phyloP scores from a whole-genome alignment of 92 coral and sea anemone genomes.

The Metridium senile region DNA sequence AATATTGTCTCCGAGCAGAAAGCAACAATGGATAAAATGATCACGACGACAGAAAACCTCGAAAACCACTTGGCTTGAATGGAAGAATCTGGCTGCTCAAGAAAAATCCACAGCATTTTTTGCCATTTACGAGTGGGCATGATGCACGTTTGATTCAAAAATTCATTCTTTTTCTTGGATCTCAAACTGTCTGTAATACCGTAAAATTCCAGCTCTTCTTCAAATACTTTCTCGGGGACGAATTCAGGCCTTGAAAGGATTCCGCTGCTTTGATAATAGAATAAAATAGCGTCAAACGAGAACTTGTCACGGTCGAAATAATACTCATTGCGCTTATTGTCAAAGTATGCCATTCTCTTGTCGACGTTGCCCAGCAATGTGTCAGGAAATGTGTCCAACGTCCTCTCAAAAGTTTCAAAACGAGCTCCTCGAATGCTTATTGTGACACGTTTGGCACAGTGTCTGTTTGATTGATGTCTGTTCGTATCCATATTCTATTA shows the following conservation, averaged over 20 bases:
- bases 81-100: constrained; percentile 85
- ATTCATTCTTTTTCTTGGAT: neutral
- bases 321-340: constrained; percentile 69
- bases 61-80: constrained; percentile 63
- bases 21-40: constrained; percentile 65
- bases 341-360: constrained; percentile 63
- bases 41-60: constrained; percentile 64
- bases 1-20: constrained; percentile 83
- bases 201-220: constrained; percentile 81
- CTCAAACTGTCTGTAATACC: constrained; percentile 39
- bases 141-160: neutral
- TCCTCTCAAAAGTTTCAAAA: constrained; percentile 82
- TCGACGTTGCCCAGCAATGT: constrained; percentile 80
- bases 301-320: constrained; percentile 74
- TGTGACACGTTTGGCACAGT: constrained; percentile 41
- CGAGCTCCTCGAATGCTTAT: constrained; percentile 80
- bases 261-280: constrained; percentile 91
- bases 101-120: constrained; percentile 65
- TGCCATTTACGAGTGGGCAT: constrained; percentile 61
- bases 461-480: neutral
- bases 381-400: constrained; percentile 79
- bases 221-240: constrained; percentile 76
- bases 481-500: constrained; percentile 6
- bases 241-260: constrained; percentile 86
- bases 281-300: constrained; percentile 91